Conservation (phyloP, 2,113 vertebrate species). For the Dasyurus viverrinus region DNA sequence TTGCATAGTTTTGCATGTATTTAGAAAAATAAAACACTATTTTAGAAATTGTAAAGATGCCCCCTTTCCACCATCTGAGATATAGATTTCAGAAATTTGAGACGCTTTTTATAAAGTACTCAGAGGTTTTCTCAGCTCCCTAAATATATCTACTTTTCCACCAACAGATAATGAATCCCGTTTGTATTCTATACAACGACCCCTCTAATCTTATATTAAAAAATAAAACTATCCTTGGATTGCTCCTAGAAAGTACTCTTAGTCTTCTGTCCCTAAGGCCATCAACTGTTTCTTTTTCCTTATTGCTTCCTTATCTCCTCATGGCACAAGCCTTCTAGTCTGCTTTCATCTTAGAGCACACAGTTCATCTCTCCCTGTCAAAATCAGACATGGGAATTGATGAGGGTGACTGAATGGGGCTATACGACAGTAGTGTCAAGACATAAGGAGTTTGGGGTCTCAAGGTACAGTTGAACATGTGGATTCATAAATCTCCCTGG, state of each 20-base stretch:
- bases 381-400: background rate
- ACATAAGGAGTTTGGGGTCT: conserved; percentile 15
- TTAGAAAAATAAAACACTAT: no score
- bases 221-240: background rate
- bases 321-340: background rate
- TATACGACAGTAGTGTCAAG: conserved; percentile 45
- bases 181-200: background rate
- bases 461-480: rapidly evolving
- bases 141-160: background rate
- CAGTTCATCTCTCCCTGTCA: background rate
- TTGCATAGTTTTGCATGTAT: no score
- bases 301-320: background rate
- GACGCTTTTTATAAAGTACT: background rate
- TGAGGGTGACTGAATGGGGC: background rate
- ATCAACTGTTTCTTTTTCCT: background rate
- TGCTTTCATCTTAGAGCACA: background rate
- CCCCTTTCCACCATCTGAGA: background rate
- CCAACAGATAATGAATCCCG: background rate
- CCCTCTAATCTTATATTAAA: rapidly evolving
- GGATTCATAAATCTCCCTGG: background rate
- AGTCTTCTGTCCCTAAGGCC: background rate
- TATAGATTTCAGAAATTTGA: background rate
- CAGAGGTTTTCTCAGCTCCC: background rate
- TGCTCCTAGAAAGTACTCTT: background rate
- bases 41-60: background rate